Percentiles rank a stretch among this genome's conserved stretches.
Conservation (phyloP, 1,140 invertebrate species). For the Episyrphus balteatus region DNA sequence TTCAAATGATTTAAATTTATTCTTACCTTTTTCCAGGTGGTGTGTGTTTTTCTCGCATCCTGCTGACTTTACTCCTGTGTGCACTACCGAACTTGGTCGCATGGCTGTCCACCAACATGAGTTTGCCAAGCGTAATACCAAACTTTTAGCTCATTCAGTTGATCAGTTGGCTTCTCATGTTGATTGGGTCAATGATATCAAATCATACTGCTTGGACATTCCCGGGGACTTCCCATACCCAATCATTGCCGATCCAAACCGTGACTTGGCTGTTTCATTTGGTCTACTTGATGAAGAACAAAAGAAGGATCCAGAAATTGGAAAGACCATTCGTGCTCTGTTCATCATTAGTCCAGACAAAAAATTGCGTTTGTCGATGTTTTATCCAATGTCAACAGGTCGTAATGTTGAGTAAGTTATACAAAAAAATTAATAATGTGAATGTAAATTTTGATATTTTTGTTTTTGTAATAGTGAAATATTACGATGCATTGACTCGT, state of each 20-base stretch:
- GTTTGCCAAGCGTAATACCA: slow-evolving; percentile 69
- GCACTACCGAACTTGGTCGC: slow-evolving; percentile 80
- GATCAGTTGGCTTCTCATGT: slow-evolving; percentile 66
- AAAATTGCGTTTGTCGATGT: slow-evolving; percentile 66
- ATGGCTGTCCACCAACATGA: slow-evolving; percentile 62
- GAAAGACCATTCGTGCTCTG: slow-evolving; percentile 69
- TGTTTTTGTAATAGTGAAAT: slow-evolving; percentile 64
- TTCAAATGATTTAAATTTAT: background rate
- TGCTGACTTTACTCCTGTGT: slow-evolving; percentile 87
- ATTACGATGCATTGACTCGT: slow-evolving; percentile 74
- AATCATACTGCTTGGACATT: slow-evolving; percentile 57
- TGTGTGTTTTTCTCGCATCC: slow-evolving; percentile 85
- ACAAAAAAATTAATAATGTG: background rate
- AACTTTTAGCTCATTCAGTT: slow-evolving; percentile 79
- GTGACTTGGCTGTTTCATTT: slow-evolving; percentile 63
- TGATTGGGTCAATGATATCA: slow-evolving; percentile 74
- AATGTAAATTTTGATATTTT: slow-evolving; percentile 1
- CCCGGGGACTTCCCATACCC: slow-evolving; percentile 68
- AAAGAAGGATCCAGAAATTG: slow-evolving; percentile 57
- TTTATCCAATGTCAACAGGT: slow-evolving; percentile 84
- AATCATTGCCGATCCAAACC: slow-evolving; percentile 74
- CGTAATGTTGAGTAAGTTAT: slow-evolving; percentile 78
- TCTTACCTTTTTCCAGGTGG: slow-evolving; percentile 51
- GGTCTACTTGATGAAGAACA: slow-evolving; percentile 82
- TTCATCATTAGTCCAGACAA: slow-evolving; percentile 83